Conservation (phyloP, 2,888 invertebrate species). For the Acrobasis repandana region DNA sequence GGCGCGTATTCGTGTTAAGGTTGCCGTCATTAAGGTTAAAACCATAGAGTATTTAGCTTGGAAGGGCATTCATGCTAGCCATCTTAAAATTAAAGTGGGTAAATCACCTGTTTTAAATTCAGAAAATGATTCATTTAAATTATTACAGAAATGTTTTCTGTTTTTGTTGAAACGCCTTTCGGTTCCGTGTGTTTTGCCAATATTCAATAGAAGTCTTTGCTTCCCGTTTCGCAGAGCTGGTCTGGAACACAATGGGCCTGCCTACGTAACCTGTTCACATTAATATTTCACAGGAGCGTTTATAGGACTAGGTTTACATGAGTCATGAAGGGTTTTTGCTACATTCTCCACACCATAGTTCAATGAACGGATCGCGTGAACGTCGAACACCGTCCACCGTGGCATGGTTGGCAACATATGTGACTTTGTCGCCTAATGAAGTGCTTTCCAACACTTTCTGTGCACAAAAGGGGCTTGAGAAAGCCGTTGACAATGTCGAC, state of each 20-base stretch:
- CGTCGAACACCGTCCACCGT: slow-evolving; percentile 26
- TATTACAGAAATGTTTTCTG: no score
- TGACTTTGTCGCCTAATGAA: slow-evolving; percentile 57
- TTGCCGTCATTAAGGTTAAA: not conserved
- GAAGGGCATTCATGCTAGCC: not conserved
- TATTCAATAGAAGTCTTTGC: not conserved
- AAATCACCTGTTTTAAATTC: no score
- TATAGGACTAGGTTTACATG: slow-evolving; percentile 18
- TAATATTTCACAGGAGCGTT: slow-evolving; percentile 15
- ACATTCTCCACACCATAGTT: slow-evolving; percentile 21
- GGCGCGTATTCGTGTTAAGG: not conserved
- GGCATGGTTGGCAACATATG: slow-evolving; percentile 42
- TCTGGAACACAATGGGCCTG: slow-evolving; percentile 1
- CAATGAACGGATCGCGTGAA: slow-evolving; percentile 34
- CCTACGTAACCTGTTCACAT: slow-evolving; percentile 6
- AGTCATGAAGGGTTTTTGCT: slow-evolving; percentile 18
- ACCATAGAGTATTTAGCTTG: not conserved
- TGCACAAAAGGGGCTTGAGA: slow-evolving; percentile 62
- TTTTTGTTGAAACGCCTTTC: no score
- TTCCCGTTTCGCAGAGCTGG: not conserved
- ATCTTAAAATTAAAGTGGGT: no score
- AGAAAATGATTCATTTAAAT: no score
- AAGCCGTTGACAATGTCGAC: slow-evolving; percentile 50
- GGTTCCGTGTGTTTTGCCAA: no score
- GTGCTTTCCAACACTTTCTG: slow-evolving; percentile 72